Evolutionary conservation across 2,888 invertebrate genomes (phyloP).

Genomic region (Latrodectus hesperus): DNA sequence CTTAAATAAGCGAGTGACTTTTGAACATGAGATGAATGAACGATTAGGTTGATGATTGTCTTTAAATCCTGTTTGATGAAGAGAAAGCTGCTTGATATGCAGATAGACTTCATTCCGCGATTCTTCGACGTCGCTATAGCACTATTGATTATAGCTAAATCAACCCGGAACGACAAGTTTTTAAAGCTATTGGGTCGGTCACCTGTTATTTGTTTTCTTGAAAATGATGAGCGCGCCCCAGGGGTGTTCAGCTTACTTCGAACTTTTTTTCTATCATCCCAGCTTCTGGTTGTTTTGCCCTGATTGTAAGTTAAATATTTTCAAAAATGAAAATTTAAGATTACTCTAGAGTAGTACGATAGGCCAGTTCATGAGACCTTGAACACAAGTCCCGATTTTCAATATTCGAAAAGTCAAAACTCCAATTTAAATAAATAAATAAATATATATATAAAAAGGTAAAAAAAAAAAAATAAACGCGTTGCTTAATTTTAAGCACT

Average conservation of each 20-base stretch:
- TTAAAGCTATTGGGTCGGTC: constrained; percentile 62
- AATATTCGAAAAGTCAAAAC: no score
- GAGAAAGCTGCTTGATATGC: constrained; percentile 55
- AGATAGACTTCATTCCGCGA: constrained; percentile 62
- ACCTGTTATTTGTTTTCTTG: constrained; percentile 63
- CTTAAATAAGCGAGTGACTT: no score
- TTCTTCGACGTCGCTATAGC: constrained; percentile 49
- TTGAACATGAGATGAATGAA: no score
- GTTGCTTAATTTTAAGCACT: no score
- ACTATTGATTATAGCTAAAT: constrained; percentile 65
- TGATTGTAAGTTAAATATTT: no score
- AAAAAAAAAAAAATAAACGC: no score
- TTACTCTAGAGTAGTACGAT: no score
- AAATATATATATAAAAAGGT: no score
- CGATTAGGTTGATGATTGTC: constrained; percentile 27
- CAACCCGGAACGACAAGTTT: constrained; percentile 66
- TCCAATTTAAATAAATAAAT: no score
- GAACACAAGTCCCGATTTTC: no score
- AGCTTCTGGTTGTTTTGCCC: background rate
- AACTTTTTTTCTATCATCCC: constrained; percentile 25
- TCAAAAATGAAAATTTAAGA: no score
- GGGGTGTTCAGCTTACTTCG: constrained; percentile 45
- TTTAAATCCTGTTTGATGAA: constrained; percentile 62
- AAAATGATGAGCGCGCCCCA: constrained; percentile 35
- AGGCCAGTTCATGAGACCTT: no score